Conservation (phyloP, 2,797 vertebrate species). For the Thamnophis elegans region DNA sequence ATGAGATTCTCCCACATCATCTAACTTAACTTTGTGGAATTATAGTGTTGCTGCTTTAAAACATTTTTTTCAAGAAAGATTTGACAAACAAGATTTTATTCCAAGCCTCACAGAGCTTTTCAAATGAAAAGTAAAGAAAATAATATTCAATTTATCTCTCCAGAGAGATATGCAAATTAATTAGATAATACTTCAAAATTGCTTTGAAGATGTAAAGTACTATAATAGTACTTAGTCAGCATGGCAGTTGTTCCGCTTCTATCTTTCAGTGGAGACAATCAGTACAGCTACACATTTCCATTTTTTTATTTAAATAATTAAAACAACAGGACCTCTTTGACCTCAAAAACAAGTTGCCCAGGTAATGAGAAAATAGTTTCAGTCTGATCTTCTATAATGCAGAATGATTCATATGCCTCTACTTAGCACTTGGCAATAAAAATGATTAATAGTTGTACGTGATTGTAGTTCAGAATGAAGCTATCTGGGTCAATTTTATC, state of each 20-base stretch:
- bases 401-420: background rate
- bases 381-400: constrained; percentile 3
- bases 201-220: constrained; percentile 25
- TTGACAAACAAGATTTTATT: background rate
- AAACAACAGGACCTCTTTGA: constrained; percentile 1
- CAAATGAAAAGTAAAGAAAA: constrained; percentile 9
- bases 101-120: background rate
- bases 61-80: background rate
- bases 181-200: constrained; percentile 27
- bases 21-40: background rate
- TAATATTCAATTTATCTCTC: constrained; percentile 20
- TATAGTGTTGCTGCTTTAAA: background rate
- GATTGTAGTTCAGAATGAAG: background rate
- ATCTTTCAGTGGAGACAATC: background rate
- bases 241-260: background rate
- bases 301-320: background rate
- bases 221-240: constrained; percentile 1
- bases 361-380: constrained; percentile 11
- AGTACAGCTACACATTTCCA: background rate
- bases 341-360: constrained; percentile 2
- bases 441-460: constrained; percentile 5
- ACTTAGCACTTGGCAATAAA: constrained; percentile 21
- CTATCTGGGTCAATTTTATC: background rate
- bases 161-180: constrained; percentile 15
- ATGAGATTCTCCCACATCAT: background rate